Percentiles rank a stretch among this genome's conserved stretches.
phyloP scores from a whole-genome alignment of 2,113 vertebrate genomes.

The Balaeniceps rex region DNA sequence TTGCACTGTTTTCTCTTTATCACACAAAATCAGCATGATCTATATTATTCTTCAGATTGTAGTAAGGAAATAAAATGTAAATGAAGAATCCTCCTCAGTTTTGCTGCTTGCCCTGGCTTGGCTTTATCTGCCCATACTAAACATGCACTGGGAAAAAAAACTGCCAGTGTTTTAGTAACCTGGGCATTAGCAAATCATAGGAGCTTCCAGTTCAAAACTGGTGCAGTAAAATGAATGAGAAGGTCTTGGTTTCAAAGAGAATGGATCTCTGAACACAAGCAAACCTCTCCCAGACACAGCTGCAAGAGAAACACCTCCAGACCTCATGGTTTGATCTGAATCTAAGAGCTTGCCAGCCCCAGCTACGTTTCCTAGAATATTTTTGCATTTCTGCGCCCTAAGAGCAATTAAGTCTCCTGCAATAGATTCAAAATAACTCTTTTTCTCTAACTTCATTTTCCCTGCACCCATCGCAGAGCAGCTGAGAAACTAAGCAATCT shows the following conservation, averaged over 20 bases:
- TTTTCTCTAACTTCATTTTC: neutral
- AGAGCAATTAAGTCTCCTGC: neutral
- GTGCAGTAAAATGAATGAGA: neutral
- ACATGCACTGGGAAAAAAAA: neutral
- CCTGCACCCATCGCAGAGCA: neutral
- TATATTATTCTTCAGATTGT: neutral
- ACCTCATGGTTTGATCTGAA: neutral
- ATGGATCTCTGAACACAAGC: neutral
- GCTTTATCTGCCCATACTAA: neutral
- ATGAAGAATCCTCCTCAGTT: neutral
- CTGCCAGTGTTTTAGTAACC: neutral
- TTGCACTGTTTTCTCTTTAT: neutral
- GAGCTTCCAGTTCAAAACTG: neutral
- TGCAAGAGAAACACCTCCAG: neutral
- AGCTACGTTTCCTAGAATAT: neutral
- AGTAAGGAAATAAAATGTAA: neutral
- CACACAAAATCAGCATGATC: neutral
- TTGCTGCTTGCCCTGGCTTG: neutral
- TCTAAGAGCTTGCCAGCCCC: neutral
- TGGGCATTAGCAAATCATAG: neutral
- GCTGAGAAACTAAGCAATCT: neutral
- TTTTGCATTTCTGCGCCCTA: neutral
- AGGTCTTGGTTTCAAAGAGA: neutral
- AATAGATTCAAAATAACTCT: neutral
- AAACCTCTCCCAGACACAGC: neutral